Base-by-base conservation (phyloP, 1,140 invertebrate genomes). In the Anastrepha ludens region DNA sequence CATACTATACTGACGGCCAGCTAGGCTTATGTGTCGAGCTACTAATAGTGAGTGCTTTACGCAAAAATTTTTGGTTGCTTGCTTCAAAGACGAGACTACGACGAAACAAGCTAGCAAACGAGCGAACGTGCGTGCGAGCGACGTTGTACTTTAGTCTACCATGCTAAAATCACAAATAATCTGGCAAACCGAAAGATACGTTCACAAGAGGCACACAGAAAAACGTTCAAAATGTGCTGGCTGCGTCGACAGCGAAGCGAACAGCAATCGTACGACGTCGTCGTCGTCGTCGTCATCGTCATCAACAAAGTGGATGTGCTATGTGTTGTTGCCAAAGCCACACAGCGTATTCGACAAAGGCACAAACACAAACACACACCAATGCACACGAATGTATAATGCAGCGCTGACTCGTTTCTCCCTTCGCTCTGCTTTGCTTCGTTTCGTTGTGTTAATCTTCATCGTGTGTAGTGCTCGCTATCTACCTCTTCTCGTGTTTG, bases 101-200 rank as follows among this genome's bases (percentile, higher is more conserved):
- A 81, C 74, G 74, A 81, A 81, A 81, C 74, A 47, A 81, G 74
- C 74, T 81, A 55, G 74, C 74, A n/a, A 81, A 81, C 74, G 74
- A 81, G 55, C 74, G 47, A 29, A 55, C 74, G 74, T 81, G 74
- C 74, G 74, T 81, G 74, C 74, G 74, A 81, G 74, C 74, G 50
- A 81, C 74, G 74, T 81, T 86, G 59, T 86, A 86, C 85, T 41
- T 81, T 86, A 60, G 55, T 86, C 85, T 86, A 86, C 85, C 85
- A 86, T 86, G 85, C 58, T 86, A 86, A 86, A 86, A 86, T 86
- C 85, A 86, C 85, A 86, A 86, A 86, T 86, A 86, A 86, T 59
- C 59, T 86, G 39, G 59, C 85, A 86, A 86, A 86, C 58, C 50
- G 85, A 59, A 86, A 86, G 85, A 86, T 86, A 86, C 85, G 55